Percentiles rank a stretch among this genome's conserved stretches.
Evolutionary conservation across 2,797 vertebrate genomes (phyloP).

Genomic region (Xerus rutilus): DNA sequence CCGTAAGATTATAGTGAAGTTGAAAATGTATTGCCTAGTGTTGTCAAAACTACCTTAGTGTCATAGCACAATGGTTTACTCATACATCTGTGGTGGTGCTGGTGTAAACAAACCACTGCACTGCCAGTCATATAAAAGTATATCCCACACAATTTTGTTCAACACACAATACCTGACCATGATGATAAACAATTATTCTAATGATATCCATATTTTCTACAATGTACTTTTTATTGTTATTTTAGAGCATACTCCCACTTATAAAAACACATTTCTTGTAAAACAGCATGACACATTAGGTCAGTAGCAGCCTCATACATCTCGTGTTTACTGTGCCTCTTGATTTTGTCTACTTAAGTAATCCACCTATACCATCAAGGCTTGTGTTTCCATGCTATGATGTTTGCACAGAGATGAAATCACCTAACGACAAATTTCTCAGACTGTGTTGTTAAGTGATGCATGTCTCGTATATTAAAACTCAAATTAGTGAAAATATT

Average conservation of each 20-base stretch:
- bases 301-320: not conserved
- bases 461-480: not conserved
- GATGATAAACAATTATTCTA: not conserved
- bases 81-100: not conserved
- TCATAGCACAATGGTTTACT: too few species aligned
- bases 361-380: not conserved
- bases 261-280: not conserved
- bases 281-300: not conserved
- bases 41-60: not conserved
- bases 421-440: not conserved
- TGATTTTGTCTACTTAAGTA: not conserved
- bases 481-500: conserved; percentile 59
- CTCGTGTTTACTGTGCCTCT: not conserved
- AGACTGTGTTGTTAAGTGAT: not conserved
- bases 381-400: not conserved
- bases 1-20: not conserved
- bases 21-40: not conserved
- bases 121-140: not conserved
- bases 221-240: not conserved
- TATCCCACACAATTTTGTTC: not conserved
- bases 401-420: not conserved
- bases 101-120: not conserved
- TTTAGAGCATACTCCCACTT: not conserved
- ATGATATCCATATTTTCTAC: not conserved
- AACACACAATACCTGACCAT: not conserved